Evolutionary conservation across 2,888 invertebrate genomes (phyloP).

Genomic region (Calliopum simillimum): DNA sequence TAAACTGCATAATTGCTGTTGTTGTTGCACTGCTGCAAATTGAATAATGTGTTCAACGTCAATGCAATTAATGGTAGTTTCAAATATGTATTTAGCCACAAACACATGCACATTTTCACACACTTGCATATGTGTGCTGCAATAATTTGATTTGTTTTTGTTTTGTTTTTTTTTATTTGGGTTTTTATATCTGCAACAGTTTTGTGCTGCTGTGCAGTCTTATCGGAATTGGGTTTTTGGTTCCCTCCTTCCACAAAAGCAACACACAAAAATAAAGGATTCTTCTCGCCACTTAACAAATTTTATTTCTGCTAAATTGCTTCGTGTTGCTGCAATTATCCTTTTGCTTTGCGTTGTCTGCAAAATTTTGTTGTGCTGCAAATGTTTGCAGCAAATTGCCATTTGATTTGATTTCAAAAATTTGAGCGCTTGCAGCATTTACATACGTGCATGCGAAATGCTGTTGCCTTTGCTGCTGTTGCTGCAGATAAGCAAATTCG

Average conservation of each 20-base stretch:
- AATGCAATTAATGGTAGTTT: slow-evolving; percentile 28
- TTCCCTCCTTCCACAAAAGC: no score
- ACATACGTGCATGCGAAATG: no score
- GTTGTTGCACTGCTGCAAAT: slow-evolving; percentile 39
- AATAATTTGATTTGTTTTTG: no score
- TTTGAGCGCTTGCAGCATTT: background rate
- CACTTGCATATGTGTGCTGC: background rate
- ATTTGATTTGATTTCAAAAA: background rate
- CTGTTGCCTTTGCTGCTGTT: background rate
- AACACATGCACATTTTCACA: background rate
- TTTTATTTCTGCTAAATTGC: no score
- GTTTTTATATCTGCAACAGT: background rate
- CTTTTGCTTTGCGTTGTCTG: background rate
- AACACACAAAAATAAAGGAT: no score
- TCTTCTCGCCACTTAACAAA: no score
- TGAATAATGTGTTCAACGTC: slow-evolving; percentile 30
- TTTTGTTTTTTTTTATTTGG: no score
- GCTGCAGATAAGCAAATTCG: slow-evolving; percentile 7
- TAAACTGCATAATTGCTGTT: slow-evolving; percentile 22
- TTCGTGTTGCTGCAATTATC: slow-evolving; percentile 10
- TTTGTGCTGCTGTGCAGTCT: no score
- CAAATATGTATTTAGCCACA: slow-evolving; percentile 27
- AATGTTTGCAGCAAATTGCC: slow-evolving; percentile 12
- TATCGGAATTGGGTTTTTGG: no score
- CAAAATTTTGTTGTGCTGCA: slow-evolving; percentile 4